Evolutionary conservation across 2,888 invertebrate species (phyloP), one percentile per base, ranked within the genome.

Genomic region (Axea sp.): DNA sequence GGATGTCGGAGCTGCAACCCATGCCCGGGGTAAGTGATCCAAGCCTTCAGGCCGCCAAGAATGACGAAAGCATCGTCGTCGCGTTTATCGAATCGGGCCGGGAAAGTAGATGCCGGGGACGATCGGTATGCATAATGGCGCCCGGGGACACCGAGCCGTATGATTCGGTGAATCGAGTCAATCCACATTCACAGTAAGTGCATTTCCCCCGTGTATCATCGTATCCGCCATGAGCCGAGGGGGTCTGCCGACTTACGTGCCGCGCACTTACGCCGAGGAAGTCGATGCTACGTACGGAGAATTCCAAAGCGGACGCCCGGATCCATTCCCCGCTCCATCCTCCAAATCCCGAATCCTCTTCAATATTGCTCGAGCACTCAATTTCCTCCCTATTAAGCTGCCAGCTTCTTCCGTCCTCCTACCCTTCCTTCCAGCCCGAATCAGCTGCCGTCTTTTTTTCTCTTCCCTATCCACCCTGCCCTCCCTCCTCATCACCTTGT

Each of bases 311-410:
- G 82, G 82, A 82, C 84, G 85, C 83, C 82, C 81, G 76, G 77
- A 76, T 76, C 60, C 76, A 60, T 51, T 53, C 75, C 65, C 68
- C 72, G 30, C 65, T 69, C 73, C 79, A 81, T 79, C 81, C 80
- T 80, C 81, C 81, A 81, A 83, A 84, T 84, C 84, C 83, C 81
- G 84, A 86, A 86, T 86, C 85, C 85, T 85, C 86, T 85, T 86
- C 87, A 86, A 87, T 87, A 87, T 87, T 87, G 85, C 86, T 86
- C 85, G 83, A 87, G 86, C 86, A 87, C 86, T 87, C 87, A 87
- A 87, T 87, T 87, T 87, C 87, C 87, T 87, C 86, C 86, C 86
- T 87, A 87, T 87, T 87, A 87, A 86, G 86, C 86, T 84, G 82
- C 84, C 82, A 83, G 83, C 83, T 85, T 83, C 84, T 81, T 82